A percentile compares a stretch with the other conserved stretches of the same genome.
These are phyloP conservation scores for Cheilosia variabilis DNA, from an alignment of 2,888 invertebrate species.

Conservation along the genomic window DNA sequence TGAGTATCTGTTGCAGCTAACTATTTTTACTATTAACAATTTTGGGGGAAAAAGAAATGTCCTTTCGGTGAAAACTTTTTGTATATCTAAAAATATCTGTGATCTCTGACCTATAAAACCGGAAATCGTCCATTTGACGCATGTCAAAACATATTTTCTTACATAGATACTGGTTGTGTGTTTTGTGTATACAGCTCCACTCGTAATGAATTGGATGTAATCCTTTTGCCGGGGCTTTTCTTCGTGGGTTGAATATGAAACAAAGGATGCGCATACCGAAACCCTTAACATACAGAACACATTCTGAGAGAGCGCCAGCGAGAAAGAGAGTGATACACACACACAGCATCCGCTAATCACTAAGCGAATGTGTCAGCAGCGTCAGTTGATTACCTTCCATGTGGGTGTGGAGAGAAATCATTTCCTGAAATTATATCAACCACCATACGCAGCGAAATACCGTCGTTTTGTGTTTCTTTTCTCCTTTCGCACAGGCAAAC, in stretches of 20 bases:
- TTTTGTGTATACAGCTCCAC: constrained; percentile 6
- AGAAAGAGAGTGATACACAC: constrained; percentile 15
- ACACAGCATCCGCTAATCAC: constrained; percentile 68
- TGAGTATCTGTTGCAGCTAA: neutral
- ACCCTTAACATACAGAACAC: constrained; percentile 9
- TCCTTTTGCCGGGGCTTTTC: constrained; percentile 56
- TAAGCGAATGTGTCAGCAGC: constrained; percentile 60
- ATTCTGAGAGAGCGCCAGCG: constrained; percentile 23
- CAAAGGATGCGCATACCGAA: constrained; percentile 65
- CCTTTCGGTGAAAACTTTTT: constrained; percentile 9
- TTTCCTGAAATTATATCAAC: constrained; percentile 66
- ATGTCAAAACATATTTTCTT: constrained; percentile 71
- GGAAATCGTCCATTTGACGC: constrained; percentile 67
- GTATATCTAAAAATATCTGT: constrained; percentile 49
- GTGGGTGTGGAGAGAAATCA: constrained; percentile 67
- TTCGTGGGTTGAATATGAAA: constrained; percentile 45
- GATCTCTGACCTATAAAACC: constrained; percentile 71
- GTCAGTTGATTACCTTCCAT: constrained; percentile 59
- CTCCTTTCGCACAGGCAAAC: neutral
- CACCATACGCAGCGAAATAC: constrained; percentile 20
- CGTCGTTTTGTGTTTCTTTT: constrained; percentile 10
- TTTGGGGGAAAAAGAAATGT: neutral
- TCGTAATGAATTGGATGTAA: constrained; percentile 65
- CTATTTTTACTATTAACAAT: neutral
- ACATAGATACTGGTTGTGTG: constrained; percentile 24